Conservation (phyloP, 2,113 vertebrate genomes). For the Deroptyus accipitrinus region DNA sequence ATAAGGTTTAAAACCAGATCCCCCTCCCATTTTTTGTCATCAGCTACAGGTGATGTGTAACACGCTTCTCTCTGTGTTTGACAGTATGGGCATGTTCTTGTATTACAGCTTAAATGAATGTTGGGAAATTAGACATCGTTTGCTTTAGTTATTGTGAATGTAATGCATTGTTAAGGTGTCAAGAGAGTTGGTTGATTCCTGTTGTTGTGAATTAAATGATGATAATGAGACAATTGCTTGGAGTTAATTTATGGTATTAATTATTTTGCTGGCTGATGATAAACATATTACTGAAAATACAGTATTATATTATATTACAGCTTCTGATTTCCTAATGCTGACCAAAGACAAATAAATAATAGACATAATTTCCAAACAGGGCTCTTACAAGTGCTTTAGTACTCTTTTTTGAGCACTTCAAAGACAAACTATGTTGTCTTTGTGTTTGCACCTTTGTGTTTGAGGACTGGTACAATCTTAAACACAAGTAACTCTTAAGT, state of each 20-base stretch:
- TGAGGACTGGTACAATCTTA: not conserved
- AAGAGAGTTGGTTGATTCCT: not conserved
- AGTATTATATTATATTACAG: not conserved
- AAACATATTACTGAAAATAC: not conserved
- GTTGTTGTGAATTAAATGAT: not conserved
- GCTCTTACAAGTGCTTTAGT: not conserved
- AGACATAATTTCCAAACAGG: not conserved
- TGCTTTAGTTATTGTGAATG: conserved; percentile 8
- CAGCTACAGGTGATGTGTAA: not conserved
- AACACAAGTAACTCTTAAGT: not conserved
- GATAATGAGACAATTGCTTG: conserved; percentile 5
- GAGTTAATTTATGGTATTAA: not conserved
- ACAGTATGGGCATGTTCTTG: not conserved
- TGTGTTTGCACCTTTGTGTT: not conserved
- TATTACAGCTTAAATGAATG: not conserved
- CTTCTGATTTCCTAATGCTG: not conserved
- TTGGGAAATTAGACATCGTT: not conserved
- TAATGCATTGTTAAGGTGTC: not conserved
- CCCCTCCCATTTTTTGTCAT: not conserved
- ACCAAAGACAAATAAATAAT: not conserved
- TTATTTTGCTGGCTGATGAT: conserved; percentile 15
- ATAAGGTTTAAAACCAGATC: not conserved
- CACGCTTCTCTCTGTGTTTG: not conserved
- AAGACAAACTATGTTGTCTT: not conserved
- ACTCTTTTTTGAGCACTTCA: not conserved